A percentile compares a stretch with the other conserved stretches of the same genome.
These are phyloP conservation scores for Monochamus alternatus DNA, from an alignment of 2,888 invertebrate species.

Conservation along the genomic window DNA sequence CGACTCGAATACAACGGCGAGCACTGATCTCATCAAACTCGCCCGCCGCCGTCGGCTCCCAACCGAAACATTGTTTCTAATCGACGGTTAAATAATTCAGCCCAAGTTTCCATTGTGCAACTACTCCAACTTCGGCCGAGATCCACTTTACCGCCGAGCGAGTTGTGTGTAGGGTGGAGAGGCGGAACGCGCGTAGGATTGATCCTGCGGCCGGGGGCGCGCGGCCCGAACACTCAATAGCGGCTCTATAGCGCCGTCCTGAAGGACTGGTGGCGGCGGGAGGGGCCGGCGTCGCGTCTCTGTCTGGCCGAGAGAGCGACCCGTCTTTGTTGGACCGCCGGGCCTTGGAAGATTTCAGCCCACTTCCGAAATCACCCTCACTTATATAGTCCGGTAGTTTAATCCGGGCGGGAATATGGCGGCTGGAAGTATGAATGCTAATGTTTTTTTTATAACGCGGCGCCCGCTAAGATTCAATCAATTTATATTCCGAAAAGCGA, in stretches of 20 bases:
- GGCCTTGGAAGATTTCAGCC: slow-evolving; percentile 25
- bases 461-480: slow-evolving; percentile 8
- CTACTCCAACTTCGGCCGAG: slow-evolving; percentile 30
- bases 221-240: slow-evolving; percentile 39
- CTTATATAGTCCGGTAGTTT: slow-evolving; percentile 19
- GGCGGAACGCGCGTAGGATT: slow-evolving; percentile 33
- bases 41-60: slow-evolving; percentile 20
- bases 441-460: slow-evolving; percentile 9
- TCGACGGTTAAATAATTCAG: slow-evolving; percentile 27
- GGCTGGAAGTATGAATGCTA: slow-evolving; percentile 16
- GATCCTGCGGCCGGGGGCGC: slow-evolving; percentile 38
- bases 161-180: slow-evolving; percentile 6
- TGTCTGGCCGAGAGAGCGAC: slow-evolving; percentile 25
- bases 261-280: slow-evolving; percentile 5
- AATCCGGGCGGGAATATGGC: slow-evolving; percentile 9
- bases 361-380: slow-evolving; percentile 19
- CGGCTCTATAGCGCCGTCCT: slow-evolving; percentile 34
- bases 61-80: slow-evolving; percentile 40
- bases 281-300: slow-evolving; percentile 23
- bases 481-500: background rate
- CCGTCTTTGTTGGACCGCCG: slow-evolving; percentile 30
- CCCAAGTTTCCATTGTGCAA: slow-evolving; percentile 31
- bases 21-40: background rate
- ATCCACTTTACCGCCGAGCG: slow-evolving; percentile 32
- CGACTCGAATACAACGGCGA: too few relatives aligned